A percentile compares a stretch with the other conserved stretches of the same genome.
Evolutionary conservation across 2,113 vertebrate species (phyloP).

Genomic region (Odocoileus hemionus): DNA sequence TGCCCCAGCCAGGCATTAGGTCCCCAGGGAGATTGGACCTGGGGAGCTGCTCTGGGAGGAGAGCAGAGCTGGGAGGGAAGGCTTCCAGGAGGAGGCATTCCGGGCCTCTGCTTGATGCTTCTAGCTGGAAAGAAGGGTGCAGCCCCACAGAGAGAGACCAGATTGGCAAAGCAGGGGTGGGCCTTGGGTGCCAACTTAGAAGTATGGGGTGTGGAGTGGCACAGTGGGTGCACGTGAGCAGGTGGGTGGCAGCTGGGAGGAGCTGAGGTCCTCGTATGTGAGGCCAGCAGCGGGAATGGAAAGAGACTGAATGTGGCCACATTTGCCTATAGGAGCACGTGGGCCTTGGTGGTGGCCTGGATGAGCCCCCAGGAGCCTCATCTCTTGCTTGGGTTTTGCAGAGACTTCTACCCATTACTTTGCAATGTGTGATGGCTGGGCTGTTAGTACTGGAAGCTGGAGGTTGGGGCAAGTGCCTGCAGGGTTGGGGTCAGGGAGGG

Average conservation of each 20-base stretch:
- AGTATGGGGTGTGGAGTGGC: neutral
- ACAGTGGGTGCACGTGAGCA: neutral
- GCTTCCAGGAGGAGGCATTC: neutral
- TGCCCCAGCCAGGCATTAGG: neutral
- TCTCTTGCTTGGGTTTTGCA: neutral
- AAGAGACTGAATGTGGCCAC: neutral
- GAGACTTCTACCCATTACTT: neutral
- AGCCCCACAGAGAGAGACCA: neutral
- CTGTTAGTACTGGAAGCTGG: neutral
- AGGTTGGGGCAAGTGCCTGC: neutral
- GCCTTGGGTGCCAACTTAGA: neutral
- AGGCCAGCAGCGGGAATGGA: neutral
- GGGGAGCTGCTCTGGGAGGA: neutral
- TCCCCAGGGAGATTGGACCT: neutral
- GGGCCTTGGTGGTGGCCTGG: neutral
- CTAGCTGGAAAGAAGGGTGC: neutral
- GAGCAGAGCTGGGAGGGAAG: neutral
- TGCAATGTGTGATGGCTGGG: neutral
- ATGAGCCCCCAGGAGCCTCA: neutral
- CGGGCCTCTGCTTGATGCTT: neutral
- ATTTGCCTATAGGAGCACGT: neutral
- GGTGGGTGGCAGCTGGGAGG: neutral
- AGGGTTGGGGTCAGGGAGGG: neutral
- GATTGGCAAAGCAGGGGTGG: neutral
- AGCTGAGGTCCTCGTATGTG: neutral